These are phyloP conservation scores for Vollenhovia emeryi DNA, from an alignment of 1,140 invertebrate genomes.

Conservation along the genomic window DNA sequence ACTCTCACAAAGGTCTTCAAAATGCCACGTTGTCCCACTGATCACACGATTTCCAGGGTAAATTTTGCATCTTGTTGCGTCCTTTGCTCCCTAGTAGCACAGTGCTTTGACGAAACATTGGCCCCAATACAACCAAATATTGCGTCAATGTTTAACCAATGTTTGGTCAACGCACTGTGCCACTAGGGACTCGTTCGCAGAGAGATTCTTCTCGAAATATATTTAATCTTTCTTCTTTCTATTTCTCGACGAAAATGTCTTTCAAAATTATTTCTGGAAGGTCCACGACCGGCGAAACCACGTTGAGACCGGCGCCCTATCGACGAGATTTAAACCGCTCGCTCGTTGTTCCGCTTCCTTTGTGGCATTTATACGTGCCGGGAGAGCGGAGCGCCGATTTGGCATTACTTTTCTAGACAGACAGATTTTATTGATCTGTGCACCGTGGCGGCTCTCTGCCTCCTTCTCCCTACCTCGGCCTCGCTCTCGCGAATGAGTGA, in stretches of 20 bases:
- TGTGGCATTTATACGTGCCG: constrained; percentile 61
- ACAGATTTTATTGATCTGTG: constrained; percentile 84
- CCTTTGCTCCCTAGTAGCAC: too few relatives aligned
- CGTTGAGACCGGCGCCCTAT: constrained; percentile 11
- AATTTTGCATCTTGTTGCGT: background rate
- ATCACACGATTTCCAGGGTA: too few relatives aligned
- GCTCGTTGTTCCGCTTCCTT: constrained; percentile 60
- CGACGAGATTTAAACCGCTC: constrained; percentile 55
- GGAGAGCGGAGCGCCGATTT: constrained; percentile 79
- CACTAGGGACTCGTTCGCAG: too few relatives aligned
- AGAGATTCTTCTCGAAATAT: too few relatives aligned
- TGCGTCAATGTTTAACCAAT: too few relatives aligned
- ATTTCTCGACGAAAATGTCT: background rate
- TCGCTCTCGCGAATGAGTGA: constrained; percentile 25
- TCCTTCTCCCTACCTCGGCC: background rate
- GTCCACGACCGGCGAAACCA: background rate
- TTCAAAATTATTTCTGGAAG: background rate
- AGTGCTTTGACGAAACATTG: too few relatives aligned
- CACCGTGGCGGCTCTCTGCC: background rate
- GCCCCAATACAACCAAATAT: too few relatives aligned
- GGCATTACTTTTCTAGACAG: constrained; percentile 81
- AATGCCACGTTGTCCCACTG: too few relatives aligned
- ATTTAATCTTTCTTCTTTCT: background rate
- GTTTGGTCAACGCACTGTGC: too few relatives aligned
- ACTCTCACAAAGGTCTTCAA: too few relatives aligned